phyloP scores from a whole-genome alignment of 1,140 invertebrate genomes.

The Liolophura sinensis region DNA sequence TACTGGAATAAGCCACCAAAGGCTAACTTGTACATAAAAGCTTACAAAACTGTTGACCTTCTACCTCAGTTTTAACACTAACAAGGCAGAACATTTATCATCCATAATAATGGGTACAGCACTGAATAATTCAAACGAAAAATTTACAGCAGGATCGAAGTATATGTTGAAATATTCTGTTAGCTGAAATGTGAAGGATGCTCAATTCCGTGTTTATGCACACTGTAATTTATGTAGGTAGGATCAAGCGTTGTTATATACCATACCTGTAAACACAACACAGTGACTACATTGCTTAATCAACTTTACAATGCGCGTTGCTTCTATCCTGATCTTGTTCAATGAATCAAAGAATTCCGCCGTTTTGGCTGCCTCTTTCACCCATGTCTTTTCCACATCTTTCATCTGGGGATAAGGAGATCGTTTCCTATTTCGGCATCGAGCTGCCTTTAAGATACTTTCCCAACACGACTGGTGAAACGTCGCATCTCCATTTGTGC shows the following conservation, averaged over 20 bases:
- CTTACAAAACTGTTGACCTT: no score
- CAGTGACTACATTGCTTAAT: slow-evolving; percentile 36
- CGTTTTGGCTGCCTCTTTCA: slow-evolving; percentile 39
- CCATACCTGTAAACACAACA: slow-evolving; percentile 48
- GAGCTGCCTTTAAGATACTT: slow-evolving; percentile 11
- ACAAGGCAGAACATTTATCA: no score
- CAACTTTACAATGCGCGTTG: slow-evolving; percentile 27
- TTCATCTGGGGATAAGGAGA: slow-evolving; percentile 10
- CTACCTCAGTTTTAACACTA: no score
- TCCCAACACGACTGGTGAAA: slow-evolving; percentile 37
- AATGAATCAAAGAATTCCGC: slow-evolving; percentile 40
- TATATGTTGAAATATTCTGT: no score
- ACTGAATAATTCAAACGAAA: no score
- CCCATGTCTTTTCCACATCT: slow-evolving; percentile 35
- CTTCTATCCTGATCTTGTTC: slow-evolving; percentile 25
- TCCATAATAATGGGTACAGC: no score
- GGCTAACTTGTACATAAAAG: no score
- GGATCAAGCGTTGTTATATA: neutral
- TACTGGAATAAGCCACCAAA: no score
- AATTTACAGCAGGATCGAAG: no score
- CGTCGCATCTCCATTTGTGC: slow-evolving; percentile 30
- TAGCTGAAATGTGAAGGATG: no score
- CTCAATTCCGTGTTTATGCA: no score
- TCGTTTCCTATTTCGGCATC: slow-evolving; percentile 2
- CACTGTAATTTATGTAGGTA: neutral